A percentile compares a stretch with the other conserved stretches of the same genome.
These are phyloP conservation scores for Aproaerema taeniolella DNA, from an alignment of 2,888 invertebrate species.

Conservation along the genomic window DNA sequence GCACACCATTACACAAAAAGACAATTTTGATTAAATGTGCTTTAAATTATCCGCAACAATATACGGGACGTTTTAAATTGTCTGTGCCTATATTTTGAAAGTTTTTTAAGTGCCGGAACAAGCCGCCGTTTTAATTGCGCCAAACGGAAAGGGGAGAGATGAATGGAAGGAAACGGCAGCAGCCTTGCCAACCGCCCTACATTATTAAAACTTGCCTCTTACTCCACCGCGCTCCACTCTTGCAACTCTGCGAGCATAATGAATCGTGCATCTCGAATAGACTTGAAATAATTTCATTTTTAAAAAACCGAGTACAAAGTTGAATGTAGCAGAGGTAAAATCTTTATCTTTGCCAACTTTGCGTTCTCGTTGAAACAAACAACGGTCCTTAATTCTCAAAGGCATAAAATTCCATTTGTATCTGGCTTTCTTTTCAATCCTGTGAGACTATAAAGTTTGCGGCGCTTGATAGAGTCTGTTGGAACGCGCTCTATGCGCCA, in stretches of 20 bases:
- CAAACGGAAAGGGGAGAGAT: conserved; percentile 73
- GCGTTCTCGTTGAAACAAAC: conserved; percentile 7
- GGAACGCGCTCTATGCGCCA: conserved; percentile 4
- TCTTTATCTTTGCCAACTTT: conserved; percentile 1
- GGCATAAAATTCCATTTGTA: conserved; percentile 16
- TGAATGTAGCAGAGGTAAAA: conserved; percentile 3
- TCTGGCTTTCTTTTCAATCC: conserved; percentile 9
- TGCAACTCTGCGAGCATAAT: conserved; percentile 55
- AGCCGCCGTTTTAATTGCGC: conserved; percentile 73
- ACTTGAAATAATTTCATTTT: conserved; percentile 50
- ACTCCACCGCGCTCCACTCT: conserved; percentile 52
- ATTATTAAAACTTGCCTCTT: conserved; percentile 75
- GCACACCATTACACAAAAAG: conserved; percentile 8
- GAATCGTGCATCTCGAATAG: conserved; percentile 58
- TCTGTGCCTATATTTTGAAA: conserved; percentile 66
- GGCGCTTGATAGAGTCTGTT: conserved; percentile 6
- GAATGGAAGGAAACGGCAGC: conserved; percentile 70
- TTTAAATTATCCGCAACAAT: conserved; percentile 46
- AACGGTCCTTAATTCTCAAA: conserved; percentile 15
- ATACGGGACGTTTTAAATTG: conserved; percentile 53
- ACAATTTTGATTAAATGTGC: conserved; percentile 20
- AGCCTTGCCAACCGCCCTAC: conserved; percentile 70
- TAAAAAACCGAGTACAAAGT: conserved; percentile 29
- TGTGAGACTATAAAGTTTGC: conserved; percentile 11
- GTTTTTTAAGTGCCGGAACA: conserved; percentile 74